phyloP scores from a whole-genome alignment of 1,140 invertebrate genomes.

The Chelonus insularis region DNA sequence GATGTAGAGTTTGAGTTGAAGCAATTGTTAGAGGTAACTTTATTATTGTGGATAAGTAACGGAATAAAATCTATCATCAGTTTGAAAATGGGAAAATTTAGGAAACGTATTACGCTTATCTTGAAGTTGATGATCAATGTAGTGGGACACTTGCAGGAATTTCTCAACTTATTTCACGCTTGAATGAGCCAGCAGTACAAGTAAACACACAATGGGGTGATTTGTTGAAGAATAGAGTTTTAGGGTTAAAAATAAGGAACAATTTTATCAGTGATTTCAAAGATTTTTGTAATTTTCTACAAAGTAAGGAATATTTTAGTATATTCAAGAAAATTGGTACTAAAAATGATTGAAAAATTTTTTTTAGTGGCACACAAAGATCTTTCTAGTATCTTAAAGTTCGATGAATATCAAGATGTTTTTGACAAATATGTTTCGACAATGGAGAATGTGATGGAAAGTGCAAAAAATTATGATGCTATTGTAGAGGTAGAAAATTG shows the following conservation, averaged over 20 bases:
- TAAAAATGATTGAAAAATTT: too few relatives aligned
- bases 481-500: slow-evolving; percentile 62
- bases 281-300: slow-evolving; percentile 61
- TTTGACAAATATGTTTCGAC: slow-evolving; percentile 62
- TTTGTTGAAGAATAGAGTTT: slow-evolving; percentile 54
- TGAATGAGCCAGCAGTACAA: slow-evolving; percentile 56
- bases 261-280: slow-evolving; percentile 64
- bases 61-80: background rate
- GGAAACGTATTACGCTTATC: slow-evolving; percentile 52
- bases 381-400: slow-evolving; percentile 61
- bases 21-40: slow-evolving; percentile 59
- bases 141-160: slow-evolving; percentile 51
- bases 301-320: slow-evolving; percentile 46
- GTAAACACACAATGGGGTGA: slow-evolving; percentile 62
- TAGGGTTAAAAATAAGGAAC: slow-evolving; percentile 51
- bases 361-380: slow-evolving; percentile 65
- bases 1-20: slow-evolving; percentile 59
- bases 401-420: slow-evolving; percentile 61
- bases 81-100: slow-evolving; percentile 34
- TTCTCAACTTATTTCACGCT: slow-evolving; percentile 54
- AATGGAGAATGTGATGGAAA: slow-evolving; percentile 56
- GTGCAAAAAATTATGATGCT: slow-evolving; percentile 58
- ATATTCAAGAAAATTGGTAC: slow-evolving; percentile 39
- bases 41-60: background rate
- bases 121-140: slow-evolving; percentile 46